Base-by-base conservation (phyloP, 1,140 invertebrate genomes). In the Aphaenogaster rudis region DNA sequence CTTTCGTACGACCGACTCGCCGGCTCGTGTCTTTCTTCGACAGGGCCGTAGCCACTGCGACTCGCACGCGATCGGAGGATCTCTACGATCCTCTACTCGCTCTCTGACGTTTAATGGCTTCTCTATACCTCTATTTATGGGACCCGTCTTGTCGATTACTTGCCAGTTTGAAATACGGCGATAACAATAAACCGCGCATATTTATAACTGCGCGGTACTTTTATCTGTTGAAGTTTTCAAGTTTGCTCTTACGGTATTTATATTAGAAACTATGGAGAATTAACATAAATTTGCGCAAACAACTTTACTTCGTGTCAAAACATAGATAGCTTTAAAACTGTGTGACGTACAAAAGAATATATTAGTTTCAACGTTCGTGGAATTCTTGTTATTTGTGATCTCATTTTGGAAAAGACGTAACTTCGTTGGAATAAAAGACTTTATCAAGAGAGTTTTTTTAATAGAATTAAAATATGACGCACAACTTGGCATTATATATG, bases 21-120 rank as follows among this genome's bases (percentile, higher is more conserved):
- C 69, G 86, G 87, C 76, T 92, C 81, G 88, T 89, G 86, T 91
- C 92, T 92, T 90, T 93, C 88, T 85, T 90, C 81, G 84, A 88
- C 88, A 91, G 92, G 88, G 77, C 76, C 86, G 90, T 88, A 93
- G 86, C 88, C 80, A 91, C 28, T 87, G 52, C 52, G 64, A 45
- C 42, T 50, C 66, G 88, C 54, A 61, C 63, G 17, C 39, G 17
- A 64, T 52, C 17, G 28, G 3, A 61, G 1, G 28, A 84, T 74
- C 28, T 33, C 45, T 15, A 48, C 39, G 6, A 48, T 45, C 17
- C 17, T 71, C 42, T 72, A 13, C 28, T 28, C 7, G 15, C 0
- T 69, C 7, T 52, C 4, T 5, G 33, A 54, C 7, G 11, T 28
- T 33, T 69, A 48, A 64, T 57, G 0, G 0, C 54, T 33, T 76